phyloP scores from a whole-genome alignment of 2,888 invertebrate genomes.

The Pyrocoelia pectoralis region DNA sequence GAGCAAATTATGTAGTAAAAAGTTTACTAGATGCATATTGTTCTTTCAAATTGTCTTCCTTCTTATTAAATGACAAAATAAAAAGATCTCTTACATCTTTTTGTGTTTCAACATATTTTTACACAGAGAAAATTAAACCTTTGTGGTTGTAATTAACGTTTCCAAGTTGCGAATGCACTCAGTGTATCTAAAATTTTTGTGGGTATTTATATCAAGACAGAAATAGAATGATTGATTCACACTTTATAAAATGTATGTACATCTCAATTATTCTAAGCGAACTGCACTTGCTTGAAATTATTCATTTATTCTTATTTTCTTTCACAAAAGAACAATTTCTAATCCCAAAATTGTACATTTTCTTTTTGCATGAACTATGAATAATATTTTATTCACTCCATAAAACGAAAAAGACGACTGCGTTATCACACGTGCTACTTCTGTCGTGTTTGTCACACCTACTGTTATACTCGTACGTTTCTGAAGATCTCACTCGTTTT shows the following conservation, averaged over 20 bases:
- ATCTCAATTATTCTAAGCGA: neutral
- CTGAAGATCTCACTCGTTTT: too few relatives aligned
- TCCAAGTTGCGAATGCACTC: conserved; percentile 17
- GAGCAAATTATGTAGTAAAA: conserved; percentile 50
- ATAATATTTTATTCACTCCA: too few relatives aligned
- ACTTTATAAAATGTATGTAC: conserved; percentile 7
- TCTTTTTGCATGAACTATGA: too few relatives aligned
- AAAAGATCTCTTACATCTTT: conserved; percentile 17
- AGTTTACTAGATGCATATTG: conserved; percentile 52
- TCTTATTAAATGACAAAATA: conserved; percentile 14
- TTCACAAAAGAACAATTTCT: too few relatives aligned
- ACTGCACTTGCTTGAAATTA: neutral
- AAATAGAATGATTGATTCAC: conserved; percentile 36
- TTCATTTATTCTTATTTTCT: neutral
- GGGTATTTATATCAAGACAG: conserved; percentile 22
- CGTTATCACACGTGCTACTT: too few relatives aligned
- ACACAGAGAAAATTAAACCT: conserved; percentile 1
- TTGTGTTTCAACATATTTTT: conserved; percentile 13
- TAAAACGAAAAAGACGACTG: too few relatives aligned
- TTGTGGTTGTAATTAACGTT: conserved; percentile 13
- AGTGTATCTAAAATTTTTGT: conserved; percentile 22
- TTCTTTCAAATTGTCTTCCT: conserved; percentile 41
- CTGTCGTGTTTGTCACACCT: too few relatives aligned
- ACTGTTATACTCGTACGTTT: too few relatives aligned
- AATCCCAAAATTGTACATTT: too few relatives aligned